Evolutionary conservation across 1,140 invertebrate species (phyloP).

Genomic region (Araneus ventricosus): DNA sequence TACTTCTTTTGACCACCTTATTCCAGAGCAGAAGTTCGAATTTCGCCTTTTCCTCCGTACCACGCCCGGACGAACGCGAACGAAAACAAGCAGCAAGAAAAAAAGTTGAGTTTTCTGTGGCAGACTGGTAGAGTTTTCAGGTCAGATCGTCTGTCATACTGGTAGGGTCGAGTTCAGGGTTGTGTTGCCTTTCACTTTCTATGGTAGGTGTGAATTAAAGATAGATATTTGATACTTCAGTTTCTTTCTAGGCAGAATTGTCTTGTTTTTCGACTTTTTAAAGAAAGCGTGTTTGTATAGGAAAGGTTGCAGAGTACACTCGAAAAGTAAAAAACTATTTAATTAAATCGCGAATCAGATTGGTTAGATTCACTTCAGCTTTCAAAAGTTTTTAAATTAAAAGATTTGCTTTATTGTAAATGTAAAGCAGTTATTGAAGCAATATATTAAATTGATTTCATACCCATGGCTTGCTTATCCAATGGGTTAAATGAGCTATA

Average conservation of each 20-base stretch:
- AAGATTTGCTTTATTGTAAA: too few species aligned
- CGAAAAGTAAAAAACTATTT: too few species aligned
- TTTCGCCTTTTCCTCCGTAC: neutral
- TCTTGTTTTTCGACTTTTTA: too few species aligned
- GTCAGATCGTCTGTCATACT: slow-evolving; percentile 22
- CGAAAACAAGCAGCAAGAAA: neutral
- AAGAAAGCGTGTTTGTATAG: too few species aligned
- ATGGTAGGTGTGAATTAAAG: neutral
- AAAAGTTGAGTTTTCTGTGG: neutral
- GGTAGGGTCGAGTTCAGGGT: slow-evolving; percentile 44
- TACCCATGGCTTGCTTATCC: too few species aligned
- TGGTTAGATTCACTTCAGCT: too few species aligned
- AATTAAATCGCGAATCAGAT: too few species aligned
- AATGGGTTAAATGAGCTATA: too few species aligned
- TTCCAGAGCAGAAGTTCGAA: slow-evolving; percentile 3
- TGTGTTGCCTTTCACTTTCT: neutral
- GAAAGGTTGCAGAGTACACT: neutral
- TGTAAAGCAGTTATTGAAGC: too few species aligned
- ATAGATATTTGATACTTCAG: neutral
- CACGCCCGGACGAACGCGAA: neutral
- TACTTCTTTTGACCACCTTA: slow-evolving; percentile 32
- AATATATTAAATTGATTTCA: too few species aligned
- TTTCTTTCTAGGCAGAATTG: neutral
- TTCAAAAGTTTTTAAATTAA: too few species aligned
- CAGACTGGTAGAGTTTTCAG: slow-evolving; percentile 29